phyloP scores from a whole-genome alignment of 2,113 vertebrate species.

The Eulacestoma nigropectus region DNA sequence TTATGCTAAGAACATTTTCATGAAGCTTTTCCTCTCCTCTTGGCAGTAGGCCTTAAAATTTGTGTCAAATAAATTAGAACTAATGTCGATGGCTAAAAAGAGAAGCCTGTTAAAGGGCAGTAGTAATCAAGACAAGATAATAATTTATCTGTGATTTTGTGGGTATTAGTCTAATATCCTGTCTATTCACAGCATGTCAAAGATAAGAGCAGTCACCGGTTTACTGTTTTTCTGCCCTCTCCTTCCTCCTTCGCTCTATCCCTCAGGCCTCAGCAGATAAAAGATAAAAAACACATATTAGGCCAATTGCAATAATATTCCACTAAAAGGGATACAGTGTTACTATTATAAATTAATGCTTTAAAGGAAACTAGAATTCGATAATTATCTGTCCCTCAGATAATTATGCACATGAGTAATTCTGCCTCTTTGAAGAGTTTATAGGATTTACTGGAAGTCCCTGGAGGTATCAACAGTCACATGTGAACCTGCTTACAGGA shows the following conservation, averaged over 20 bases:
- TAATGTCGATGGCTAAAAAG: conserved; percentile 56
- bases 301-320: conserved; percentile 72
- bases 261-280: conserved; percentile 69
- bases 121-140: conserved; percentile 77
- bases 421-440: background rate
- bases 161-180: conserved; percentile 78
- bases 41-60: conserved; percentile 70
- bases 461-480: background rate
- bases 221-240: conserved; percentile 75
- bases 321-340: conserved; percentile 71
- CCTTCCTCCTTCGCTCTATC: conserved; percentile 48
- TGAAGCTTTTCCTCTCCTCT: conserved; percentile 37
- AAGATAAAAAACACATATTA: conserved; percentile 67
- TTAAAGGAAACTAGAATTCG: conserved; percentile 20
- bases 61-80: conserved; percentile 73
- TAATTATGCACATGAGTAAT: conserved; percentile 32
- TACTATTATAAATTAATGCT: conserved; percentile 34
- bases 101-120: conserved; percentile 67
- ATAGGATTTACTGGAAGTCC: background rate
- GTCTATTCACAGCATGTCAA: conserved; percentile 77
- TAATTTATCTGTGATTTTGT: conserved; percentile 73
- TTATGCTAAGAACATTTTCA: conserved; percentile 54
- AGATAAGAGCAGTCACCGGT: conserved; percentile 79
- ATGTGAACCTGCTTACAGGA: background rate
- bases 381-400: background rate